Evolutionary conservation across 2,888 invertebrate species (phyloP).

Genomic region (Neoaliturus tenellus): DNA sequence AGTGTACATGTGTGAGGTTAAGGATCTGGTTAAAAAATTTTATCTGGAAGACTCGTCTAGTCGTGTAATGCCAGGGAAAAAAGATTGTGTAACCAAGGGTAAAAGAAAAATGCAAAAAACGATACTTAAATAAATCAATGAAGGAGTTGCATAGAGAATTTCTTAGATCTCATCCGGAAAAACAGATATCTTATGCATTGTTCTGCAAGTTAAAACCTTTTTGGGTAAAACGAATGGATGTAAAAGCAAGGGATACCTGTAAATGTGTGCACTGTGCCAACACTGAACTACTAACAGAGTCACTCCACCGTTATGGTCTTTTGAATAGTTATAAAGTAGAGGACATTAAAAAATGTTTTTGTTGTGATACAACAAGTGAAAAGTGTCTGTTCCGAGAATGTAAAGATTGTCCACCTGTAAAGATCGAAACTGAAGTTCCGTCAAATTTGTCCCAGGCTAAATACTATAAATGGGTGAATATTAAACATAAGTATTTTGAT

Average conservation of each 20-base stretch:
- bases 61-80: neutral
- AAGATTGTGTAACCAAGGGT: neutral
- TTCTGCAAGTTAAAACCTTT: neutral
- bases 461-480: conserved; percentile 1
- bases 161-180: neutral
- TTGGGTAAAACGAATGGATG: neutral
- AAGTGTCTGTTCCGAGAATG: neutral
- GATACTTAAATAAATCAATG: neutral
- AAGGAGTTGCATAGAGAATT: neutral
- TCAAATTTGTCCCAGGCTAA: neutral
- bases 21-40: neutral
- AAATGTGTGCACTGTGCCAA: neutral
- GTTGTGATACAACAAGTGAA: neutral
- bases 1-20: neutral
- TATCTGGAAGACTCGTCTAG: neutral
- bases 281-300: neutral
- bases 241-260: neutral
- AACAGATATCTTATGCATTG: neutral
- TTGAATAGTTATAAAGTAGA: neutral
- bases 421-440: neutral
- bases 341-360: neutral
- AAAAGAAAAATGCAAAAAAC: neutral
- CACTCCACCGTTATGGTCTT: neutral
- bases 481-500: neutral
- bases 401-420: neutral